Percentiles rank a stretch among this genome's conserved stretches.
Evolutionary conservation across 2,888 invertebrate genomes (phyloP).

Genomic region (Eilema caniola): DNA sequence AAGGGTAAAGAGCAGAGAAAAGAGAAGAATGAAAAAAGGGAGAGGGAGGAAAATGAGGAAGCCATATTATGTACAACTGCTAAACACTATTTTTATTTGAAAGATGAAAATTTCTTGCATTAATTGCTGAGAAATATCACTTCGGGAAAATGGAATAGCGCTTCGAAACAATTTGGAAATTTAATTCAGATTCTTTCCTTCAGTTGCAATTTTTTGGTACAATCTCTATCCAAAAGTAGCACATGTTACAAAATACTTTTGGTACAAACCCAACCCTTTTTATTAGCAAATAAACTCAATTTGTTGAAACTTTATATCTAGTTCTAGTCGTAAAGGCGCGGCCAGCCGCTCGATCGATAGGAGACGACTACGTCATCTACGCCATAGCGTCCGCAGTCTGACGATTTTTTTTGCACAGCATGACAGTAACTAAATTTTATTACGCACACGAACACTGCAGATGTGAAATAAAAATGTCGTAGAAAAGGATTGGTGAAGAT

Average conservation of each 20-base stretch:
- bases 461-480: constrained; percentile 15
- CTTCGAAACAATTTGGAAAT: too few species aligned
- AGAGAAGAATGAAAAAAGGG: not conserved
- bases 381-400: constrained; percentile 34
- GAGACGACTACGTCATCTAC: constrained; percentile 40
- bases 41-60: too few species aligned
- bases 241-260: not conserved
- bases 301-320: constrained; percentile 25
- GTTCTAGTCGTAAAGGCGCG: constrained; percentile 48
- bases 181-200: not conserved
- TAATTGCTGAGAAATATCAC: too few species aligned
- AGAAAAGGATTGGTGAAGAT: constrained; percentile 9
- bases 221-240: not conserved
- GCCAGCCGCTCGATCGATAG: constrained; percentile 47
- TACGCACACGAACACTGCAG: constrained; percentile 15
- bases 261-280: not conserved
- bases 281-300: constrained; percentile 35
- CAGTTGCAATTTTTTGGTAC: not conserved
- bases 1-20: not conserved
- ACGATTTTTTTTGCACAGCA: constrained; percentile 26
- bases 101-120: too few species aligned
- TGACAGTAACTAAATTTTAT: constrained; percentile 25
- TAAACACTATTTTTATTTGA: too few species aligned
- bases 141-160: too few species aligned
- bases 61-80: too few species aligned